phyloP scores from a whole-genome alignment of 2,797 vertebrate species.

The Chaunax sp. region DNA sequence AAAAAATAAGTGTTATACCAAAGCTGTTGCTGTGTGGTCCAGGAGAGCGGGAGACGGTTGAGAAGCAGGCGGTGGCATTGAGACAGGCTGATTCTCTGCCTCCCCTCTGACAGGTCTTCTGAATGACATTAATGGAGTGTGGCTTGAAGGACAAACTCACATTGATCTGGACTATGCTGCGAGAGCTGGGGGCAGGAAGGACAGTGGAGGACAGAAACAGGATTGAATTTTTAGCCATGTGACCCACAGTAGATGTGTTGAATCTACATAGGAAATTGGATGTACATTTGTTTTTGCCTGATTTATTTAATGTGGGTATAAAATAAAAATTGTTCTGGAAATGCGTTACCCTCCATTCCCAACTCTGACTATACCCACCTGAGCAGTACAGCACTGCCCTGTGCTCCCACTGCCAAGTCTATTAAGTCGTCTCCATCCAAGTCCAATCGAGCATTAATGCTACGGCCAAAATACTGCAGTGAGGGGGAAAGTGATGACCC shows the following conservation, averaged over 20 bases:
- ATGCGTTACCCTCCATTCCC: background rate
- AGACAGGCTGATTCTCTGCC: slow-evolving; percentile 89
- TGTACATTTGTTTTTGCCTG: background rate
- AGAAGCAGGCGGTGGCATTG: slow-evolving; percentile 87
- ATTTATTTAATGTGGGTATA: slow-evolving; percentile 4
- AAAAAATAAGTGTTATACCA: slow-evolving; percentile 71
- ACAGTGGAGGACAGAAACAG: slow-evolving; percentile 6
- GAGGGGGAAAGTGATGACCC: slow-evolving; percentile 81
- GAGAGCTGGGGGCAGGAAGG: slow-evolving; percentile 79
- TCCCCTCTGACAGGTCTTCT: slow-evolving; percentile 87
- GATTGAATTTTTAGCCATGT: background rate
- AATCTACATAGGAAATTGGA: background rate
- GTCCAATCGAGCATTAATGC: slow-evolving; percentile 88
- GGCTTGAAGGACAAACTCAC: slow-evolving; percentile 87
- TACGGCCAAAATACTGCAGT: slow-evolving; percentile 93
- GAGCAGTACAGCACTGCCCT: slow-evolving; percentile 89
- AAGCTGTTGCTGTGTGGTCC: slow-evolving; percentile 82
- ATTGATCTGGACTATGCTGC: slow-evolving; percentile 88
- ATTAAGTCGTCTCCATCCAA: slow-evolving; percentile 91
- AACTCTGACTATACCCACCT: slow-evolving; percentile 79
- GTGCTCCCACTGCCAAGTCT: slow-evolving; percentile 92
- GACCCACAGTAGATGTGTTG: background rate
- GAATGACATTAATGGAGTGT: slow-evolving; percentile 89
- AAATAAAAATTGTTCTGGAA: slow-evolving; percentile 12
- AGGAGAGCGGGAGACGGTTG: slow-evolving; percentile 83